These are phyloP conservation scores for Stegodyphus mimosarum DNA, from an alignment of 1,140 invertebrate genomes.

Conservation along the genomic window DNA sequence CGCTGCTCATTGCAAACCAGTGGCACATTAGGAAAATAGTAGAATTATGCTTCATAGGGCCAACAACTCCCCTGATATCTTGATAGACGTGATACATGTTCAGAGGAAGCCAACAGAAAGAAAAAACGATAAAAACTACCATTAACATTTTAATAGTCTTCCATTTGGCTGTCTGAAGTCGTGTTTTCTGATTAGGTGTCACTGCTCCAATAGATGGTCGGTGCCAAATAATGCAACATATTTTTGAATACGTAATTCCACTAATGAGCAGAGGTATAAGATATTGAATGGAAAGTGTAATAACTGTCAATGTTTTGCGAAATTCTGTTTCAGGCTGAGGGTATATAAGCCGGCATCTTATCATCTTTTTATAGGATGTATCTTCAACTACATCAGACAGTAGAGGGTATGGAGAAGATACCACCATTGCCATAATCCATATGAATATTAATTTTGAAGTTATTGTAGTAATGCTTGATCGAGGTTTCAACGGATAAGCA, in stretches of 20 bases:
- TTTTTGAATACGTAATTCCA: slow-evolving; percentile 68
- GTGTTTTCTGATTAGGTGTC: slow-evolving; percentile 64
- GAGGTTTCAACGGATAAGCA: slow-evolving; percentile 69
- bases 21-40: slow-evolving; percentile 67
- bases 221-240: slow-evolving; percentile 66
- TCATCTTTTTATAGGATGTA: slow-evolving; percentile 63
- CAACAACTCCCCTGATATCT: slow-evolving; percentile 66
- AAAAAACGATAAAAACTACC: slow-evolving; percentile 71
- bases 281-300: slow-evolving; percentile 71
- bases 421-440: slow-evolving; percentile 69
- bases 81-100: slow-evolving; percentile 70
- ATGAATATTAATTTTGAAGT: slow-evolving; percentile 68
- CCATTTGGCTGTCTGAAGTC: slow-evolving; percentile 65
- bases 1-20: slow-evolving; percentile 71
- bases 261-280: slow-evolving; percentile 70
- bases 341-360: slow-evolving; percentile 68
- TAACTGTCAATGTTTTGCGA: slow-evolving; percentile 69
- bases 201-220: slow-evolving; percentile 63
- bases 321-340: slow-evolving; percentile 65
- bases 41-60: slow-evolving; percentile 26
- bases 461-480: slow-evolving; percentile 65
- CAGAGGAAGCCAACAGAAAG: slow-evolving; percentile 71
- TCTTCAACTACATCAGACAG: slow-evolving; percentile 66
- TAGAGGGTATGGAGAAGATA: slow-evolving; percentile 71
- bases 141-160: slow-evolving; percentile 73